Evolutionary conservation across 64 coral and sea anemone species (phyloP), one percentile per base, ranked within the genome.

Genomic region (Stylophora pistillata): DNA sequence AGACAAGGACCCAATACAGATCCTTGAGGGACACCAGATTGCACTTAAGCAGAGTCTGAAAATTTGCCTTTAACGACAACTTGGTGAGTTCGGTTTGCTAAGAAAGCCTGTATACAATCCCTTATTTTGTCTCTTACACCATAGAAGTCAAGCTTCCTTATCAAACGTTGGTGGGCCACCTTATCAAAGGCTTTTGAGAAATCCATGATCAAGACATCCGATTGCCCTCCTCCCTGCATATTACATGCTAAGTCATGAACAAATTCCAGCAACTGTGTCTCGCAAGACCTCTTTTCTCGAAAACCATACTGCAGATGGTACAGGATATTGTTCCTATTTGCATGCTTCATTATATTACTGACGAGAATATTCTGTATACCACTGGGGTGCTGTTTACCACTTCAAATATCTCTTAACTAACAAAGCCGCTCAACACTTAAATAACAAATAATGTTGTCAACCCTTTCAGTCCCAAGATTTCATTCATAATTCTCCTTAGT

Each of bases 351-450:
- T 75, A 69, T 88, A 15, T 77, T 31, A 53, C 56, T 58, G n/a
- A 72, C 76, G 7, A 88, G 20, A 21, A 88, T 53, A 79, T 89
- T 74, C 70, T 89, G 28, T 74, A 89, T 89, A n/a, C n/a, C n/a
- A n/a, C n/a, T n/a, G n/a, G n/a, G n/a, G n/a, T n/a, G n/a, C n/a
- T n/a, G n/a, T n/a, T n/a, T n/a, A n/a, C n/a, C n/a, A n/a, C n/a
- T n/a, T n/a, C n/a, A n/a, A n/a, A n/a, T n/a, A n/a, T n/a, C n/a
- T n/a, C n/a, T n/a, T n/a, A n/a, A n/a, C n/a, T n/a, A n/a, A n/a
- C n/a, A n/a, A n/a, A n/a, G n/a, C n/a, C n/a, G n/a, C n/a, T n/a
- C n/a, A n/a, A n/a, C n/a, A n/a, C n/a, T n/a, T n/a, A n/a, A n/a
- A n/a, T n/a, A n/a, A n/a, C n/a, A n/a, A n/a, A n/a, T n/a, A n/a